Percentiles rank a stretch among this genome's conserved stretches.
phyloP scores from a whole-genome alignment of 2,888 invertebrate genomes.

The Sceliomorpha sp. region DNA sequence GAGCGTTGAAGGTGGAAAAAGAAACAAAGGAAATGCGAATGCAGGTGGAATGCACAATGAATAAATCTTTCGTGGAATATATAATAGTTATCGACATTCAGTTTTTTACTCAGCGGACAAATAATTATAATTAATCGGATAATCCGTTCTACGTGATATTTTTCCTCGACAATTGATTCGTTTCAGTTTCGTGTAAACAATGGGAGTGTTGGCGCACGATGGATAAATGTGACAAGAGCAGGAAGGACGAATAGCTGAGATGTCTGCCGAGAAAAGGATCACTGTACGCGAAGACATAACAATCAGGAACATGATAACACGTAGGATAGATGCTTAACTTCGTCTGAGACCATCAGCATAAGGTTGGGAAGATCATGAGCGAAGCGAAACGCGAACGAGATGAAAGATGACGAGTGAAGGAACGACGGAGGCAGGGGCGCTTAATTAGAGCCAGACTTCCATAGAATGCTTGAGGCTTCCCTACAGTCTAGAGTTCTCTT shows the following conservation, averaged over 20 bases:
- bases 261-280: slow-evolving; percentile 14
- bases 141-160: no score
- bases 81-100: no score
- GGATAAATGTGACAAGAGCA: slow-evolving; percentile 65
- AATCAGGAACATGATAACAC: slow-evolving; percentile 79
- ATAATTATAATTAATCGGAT: no score
- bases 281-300: slow-evolving; percentile 62
- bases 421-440: slow-evolving; percentile 70
- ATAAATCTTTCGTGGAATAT: no score
- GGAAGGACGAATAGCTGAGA: slow-evolving; percentile 63
- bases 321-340: slow-evolving; percentile 73
- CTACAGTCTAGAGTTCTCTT: slow-evolving; percentile 71
- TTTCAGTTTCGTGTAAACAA: no score
- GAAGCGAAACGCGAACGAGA: slow-evolving; percentile 48
- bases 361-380: slow-evolving; percentile 55
- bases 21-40: slow-evolving; percentile 44
- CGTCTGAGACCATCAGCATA: slow-evolving; percentile 67
- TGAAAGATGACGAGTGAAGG: slow-evolving; percentile 78
- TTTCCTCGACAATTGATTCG: no score
- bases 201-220: no score
- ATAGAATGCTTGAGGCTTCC: slow-evolving; percentile 79
- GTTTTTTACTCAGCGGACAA: no score
- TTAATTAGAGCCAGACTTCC: slow-evolving; percentile 80
- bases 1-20: slow-evolving; percentile 41
- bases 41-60: slow-evolving; percentile 13